These are phyloP conservation scores for Adelognathus sp. DNA, from an alignment of 2,888 invertebrate species.

Conservation along the genomic window DNA sequence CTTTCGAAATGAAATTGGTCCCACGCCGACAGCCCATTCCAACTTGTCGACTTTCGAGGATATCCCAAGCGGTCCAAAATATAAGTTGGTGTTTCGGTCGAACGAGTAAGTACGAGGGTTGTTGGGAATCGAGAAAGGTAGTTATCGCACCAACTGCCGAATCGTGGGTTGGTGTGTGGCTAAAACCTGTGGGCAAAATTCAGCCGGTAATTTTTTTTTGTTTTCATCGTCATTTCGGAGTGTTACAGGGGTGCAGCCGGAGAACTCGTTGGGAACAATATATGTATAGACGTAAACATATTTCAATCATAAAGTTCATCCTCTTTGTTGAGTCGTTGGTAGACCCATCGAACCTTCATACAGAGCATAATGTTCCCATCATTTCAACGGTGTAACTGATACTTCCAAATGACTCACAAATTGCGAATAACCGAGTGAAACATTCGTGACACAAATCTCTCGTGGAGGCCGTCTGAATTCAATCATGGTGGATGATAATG, in stretches of 20 bases:
- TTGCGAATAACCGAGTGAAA: background rate
- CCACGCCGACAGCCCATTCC: constrained; percentile 63
- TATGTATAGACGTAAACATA: too few relatives aligned
- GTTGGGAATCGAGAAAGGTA: constrained; percentile 50
- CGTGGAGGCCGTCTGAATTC: background rate
- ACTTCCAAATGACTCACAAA: background rate
- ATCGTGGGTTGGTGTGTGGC: constrained; percentile 42
- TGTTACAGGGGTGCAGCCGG: background rate
- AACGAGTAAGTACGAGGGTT: background rate
- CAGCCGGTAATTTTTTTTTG: background rate
- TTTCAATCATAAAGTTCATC: background rate
- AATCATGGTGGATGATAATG: background rate
- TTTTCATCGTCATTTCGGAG: background rate
- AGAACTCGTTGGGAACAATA: background rate
- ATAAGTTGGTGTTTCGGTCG: constrained; percentile 60
- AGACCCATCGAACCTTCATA: background rate
- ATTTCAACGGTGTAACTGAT: background rate
- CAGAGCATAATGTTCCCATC: too few relatives aligned
- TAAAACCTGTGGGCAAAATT: background rate
- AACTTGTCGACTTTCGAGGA: constrained; percentile 65
- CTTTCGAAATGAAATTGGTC: constrained; percentile 69
- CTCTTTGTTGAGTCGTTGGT: background rate
- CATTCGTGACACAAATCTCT: background rate
- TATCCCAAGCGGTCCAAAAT: constrained; percentile 63
- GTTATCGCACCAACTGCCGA: constrained; percentile 69